phyloP scores from a whole-genome alignment of 2,888 invertebrate species.

The Nemotelus pantherinus region DNA sequence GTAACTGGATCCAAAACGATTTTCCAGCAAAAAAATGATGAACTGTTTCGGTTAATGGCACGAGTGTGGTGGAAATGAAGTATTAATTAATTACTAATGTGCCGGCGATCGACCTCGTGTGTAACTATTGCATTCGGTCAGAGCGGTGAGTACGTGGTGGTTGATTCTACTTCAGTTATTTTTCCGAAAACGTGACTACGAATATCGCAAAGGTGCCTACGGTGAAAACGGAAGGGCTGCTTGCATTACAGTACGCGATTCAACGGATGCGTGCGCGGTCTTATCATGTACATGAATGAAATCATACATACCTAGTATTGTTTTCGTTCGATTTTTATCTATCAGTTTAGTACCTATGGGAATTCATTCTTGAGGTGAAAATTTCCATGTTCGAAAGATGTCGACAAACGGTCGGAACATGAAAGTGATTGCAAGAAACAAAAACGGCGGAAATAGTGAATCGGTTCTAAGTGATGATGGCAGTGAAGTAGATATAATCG shows the following conservation, averaged over 20 bases:
- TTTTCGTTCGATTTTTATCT: neutral
- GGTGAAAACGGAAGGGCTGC: neutral
- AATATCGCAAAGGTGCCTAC: too few relatives aligned
- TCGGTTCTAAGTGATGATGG: neutral
- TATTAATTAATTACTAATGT: too few relatives aligned
- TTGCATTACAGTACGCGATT: neutral
- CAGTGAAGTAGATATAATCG: neutral
- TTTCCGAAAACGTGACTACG: neutral
- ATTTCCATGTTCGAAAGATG: neutral
- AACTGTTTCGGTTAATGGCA: slow-evolving; percentile 17
- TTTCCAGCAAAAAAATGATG: neutral
- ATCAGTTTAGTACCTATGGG: neutral
- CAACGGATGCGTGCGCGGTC: neutral
- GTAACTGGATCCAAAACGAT: slow-evolving; percentile 13
- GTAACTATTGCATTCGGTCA: too few relatives aligned
- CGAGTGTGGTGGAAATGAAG: too few relatives aligned
- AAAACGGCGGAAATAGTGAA: neutral
- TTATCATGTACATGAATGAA: slow-evolving; percentile 9
- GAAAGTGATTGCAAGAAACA: slow-evolving; percentile 32
- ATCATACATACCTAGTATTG: neutral
- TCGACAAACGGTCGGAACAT: slow-evolving; percentile 23
- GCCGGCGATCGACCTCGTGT: too few relatives aligned
- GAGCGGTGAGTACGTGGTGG: neutral
- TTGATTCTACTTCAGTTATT: neutral
- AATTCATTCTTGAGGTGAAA: neutral